Evolutionary conservation across 2,888 invertebrate genomes (phyloP), one percentile per base, ranked within the genome.

Genomic region (Eupithecia dodoneata): DNA sequence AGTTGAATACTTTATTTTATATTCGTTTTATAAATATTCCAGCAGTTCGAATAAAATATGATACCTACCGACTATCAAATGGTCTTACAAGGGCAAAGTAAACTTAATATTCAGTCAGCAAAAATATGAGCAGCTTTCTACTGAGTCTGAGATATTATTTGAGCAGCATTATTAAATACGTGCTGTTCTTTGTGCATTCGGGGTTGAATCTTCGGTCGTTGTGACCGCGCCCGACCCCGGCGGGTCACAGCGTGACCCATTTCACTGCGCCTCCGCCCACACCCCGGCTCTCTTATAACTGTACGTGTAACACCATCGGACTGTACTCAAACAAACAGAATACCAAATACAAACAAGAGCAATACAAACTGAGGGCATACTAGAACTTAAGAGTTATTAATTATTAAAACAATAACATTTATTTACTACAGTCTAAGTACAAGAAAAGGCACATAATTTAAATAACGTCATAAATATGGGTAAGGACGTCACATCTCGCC

Each of bases 221-320:
- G 18, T 59, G 52, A 59, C 13, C 59, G 59, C 18, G 9, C 59
- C 59, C 59, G 59, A 5, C 67, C 13, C 42, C 42, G 15, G 10
- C 67, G 71, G 80, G 80, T 78, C 76, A 80, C 66, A 76, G 75
- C 77, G 72, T 78, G 80, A 77, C 78, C 78, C 78, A 75, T 75
- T 78, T 80, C 76, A 73, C 76, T 30, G 73, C 74, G 52, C 67
- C 47, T 44, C 41, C 72, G 15, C 52, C 65, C 12, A 67, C 49
- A 52, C 59, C 18, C 9, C 59, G 9, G 10, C 59, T 4, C 59
- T 65, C 76, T 74, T 65, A 71, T 78, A 78, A 65, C 18, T n/a
- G 55, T 18, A 9, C 9, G 55, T 59, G 55, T 59, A 59, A 18
- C 59, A 59, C 76, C 67, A 44, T 66, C 9, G 44, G 44, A 67